Conservation (phyloP, 2,888 invertebrate genomes). For the Cremastinae sp. region DNA sequence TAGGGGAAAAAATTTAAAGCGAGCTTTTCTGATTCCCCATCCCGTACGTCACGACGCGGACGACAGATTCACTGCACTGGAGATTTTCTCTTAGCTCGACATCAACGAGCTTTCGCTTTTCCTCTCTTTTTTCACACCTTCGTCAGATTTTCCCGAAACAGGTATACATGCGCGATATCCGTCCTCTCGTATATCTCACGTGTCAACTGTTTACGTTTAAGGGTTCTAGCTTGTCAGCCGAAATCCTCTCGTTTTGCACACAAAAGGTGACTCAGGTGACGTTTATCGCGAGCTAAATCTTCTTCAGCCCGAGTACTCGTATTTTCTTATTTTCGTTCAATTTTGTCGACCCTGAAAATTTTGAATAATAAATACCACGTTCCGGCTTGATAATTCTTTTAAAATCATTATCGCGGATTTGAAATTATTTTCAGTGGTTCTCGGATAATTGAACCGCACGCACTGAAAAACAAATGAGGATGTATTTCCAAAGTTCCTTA, state of each 20-base stretch:
- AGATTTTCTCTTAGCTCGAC: slow-evolving; percentile 24
- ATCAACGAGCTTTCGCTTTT: not conserved
- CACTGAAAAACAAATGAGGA: too few relatives aligned
- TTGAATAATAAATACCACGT: too few relatives aligned
- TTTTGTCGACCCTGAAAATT: too few relatives aligned
- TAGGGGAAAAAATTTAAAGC: too few relatives aligned
- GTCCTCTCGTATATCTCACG: slow-evolving; percentile 28
- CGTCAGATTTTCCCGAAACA: not conserved
- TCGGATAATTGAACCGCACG: too few relatives aligned
- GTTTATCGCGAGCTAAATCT: slow-evolving; percentile 30
- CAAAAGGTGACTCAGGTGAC: slow-evolving; percentile 37
- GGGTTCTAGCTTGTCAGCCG: slow-evolving; percentile 31
- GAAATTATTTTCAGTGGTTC: too few relatives aligned
- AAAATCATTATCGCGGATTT: too few relatives aligned
- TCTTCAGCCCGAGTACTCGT: slow-evolving; percentile 13
- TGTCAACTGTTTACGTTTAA: slow-evolving; percentile 7
- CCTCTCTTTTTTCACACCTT: not conserved
- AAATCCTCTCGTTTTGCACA: slow-evolving; percentile 38
- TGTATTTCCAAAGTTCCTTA: too few relatives aligned
- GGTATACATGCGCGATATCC: slow-evolving; percentile 28
- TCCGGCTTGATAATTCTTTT: too few relatives aligned
- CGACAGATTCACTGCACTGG: slow-evolving; percentile 19
- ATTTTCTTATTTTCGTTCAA: too few relatives aligned
- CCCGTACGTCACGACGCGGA: slow-evolving; percentile 8
- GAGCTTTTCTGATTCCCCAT: slow-evolving; percentile 14